Base-by-base conservation (phyloP, 2,888 invertebrate species). In the Diaperis boleti region DNA sequence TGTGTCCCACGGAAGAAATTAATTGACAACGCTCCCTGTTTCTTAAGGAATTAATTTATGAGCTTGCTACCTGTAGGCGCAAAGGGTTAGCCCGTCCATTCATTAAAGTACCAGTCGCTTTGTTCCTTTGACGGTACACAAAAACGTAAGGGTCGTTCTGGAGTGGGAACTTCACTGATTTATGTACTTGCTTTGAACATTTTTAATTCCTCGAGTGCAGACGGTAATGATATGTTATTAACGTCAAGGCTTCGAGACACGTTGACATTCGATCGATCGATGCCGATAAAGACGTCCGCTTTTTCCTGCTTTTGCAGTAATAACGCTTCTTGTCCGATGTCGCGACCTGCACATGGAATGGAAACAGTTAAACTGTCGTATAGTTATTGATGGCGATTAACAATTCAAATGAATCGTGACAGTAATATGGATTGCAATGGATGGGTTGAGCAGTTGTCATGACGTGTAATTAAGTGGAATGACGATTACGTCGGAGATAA, bases 81-180 rank as follows among this genome's bases (percentile, higher is more conserved):
- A 6, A n/a, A 42, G 41, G 20, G 41, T 10, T 2, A 13, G 15
- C 4, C 18, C 20, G 6, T 39, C n/a, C 8, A 14, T n/a, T 17
- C 6, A 13, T 5, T 41, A n/a, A 8, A n/a, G 20, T 6, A 20
- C 11, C 11, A 3, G 18, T 5, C 8, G 10, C 41, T 17, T 41
- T 31, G 52, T 52, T 37, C 52, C 37, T 37, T 50, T 50, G 35
- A 50, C 14, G 49, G 49, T 13, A 49, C 49, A 14, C 14, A 10
- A 35, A 15, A 42, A 42, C 20, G 18, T 42, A 20, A 20, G 15
- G 15, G 13, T 42, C n/a, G 39, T 3, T 1, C 15, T 26, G 29
- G 39, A 39, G 15, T 39, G 33, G 33, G 33, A 39, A 26, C 26
- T 26, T 26, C 26, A n/a, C 26, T 26, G 26, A 26, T 26, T 26